phyloP scores from a whole-genome alignment of 2,797 vertebrate genomes.

The Poeciliopsis paucimaculata region DNA sequence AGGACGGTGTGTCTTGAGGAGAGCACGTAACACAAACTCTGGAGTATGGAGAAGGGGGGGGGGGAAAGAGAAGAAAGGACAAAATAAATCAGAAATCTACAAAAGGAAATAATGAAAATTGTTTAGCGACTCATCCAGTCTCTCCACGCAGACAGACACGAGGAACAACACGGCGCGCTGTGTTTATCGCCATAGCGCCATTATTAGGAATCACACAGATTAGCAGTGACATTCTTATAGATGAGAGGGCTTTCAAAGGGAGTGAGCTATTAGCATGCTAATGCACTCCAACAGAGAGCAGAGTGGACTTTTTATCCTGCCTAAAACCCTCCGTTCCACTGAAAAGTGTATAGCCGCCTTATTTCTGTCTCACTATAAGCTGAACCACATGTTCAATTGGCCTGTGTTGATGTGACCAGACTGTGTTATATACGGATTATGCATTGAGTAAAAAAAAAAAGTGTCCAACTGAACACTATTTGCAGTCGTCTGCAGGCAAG shows the following conservation, averaged over 20 bases:
- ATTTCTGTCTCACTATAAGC: constrained; percentile 58
- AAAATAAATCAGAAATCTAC: constrained; percentile 38
- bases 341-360: constrained; percentile 48
- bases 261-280: constrained; percentile 75
- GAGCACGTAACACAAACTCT: constrained; percentile 11
- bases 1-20: not conserved
- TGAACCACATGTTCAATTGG: constrained; percentile 29
- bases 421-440: constrained; percentile 16
- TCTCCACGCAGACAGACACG: constrained; percentile 26
- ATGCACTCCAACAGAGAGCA: constrained; percentile 68
- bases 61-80: not conserved
- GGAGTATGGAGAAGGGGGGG: not conserved
- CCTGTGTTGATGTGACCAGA: constrained; percentile 25
- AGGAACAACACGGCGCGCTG: constrained; percentile 52
- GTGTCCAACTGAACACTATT: constrained; percentile 47
- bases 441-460: constrained; percentile 12
- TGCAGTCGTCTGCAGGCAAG: constrained; percentile 45
- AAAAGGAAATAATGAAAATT: constrained; percentile 38
- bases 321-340: constrained; percentile 59
- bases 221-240: constrained; percentile 72
- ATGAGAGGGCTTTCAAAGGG: constrained; percentile 72
- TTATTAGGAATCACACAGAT: constrained; percentile 75
- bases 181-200: constrained; percentile 69
- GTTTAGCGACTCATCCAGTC: constrained; percentile 32
- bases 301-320: constrained; percentile 68